Evolutionary conservation across 2,888 invertebrate genomes (phyloP).

Genomic region (Philaethria dido): DNA sequence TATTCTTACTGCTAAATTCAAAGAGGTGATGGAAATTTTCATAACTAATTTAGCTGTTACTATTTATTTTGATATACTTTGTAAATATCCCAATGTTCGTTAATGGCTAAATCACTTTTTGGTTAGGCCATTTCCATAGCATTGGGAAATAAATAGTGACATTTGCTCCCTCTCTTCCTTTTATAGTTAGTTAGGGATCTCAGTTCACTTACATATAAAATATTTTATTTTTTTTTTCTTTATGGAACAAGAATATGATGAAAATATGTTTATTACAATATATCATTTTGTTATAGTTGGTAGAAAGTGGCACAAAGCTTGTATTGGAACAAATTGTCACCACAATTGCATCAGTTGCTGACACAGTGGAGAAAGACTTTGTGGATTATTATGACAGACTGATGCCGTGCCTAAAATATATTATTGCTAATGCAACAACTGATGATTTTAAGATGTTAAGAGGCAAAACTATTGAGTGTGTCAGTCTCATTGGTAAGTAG

Average conservation of each 20-base stretch:
- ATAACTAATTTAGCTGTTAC: neutral
- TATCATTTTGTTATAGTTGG: constrained; percentile 80
- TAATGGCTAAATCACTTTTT: constrained; percentile 65
- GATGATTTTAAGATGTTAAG: constrained; percentile 95
- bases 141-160: constrained; percentile 77
- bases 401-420: constrained; percentile 98
- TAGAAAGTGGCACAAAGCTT: constrained; percentile 96
- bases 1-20: constrained; percentile 95
- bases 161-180: constrained; percentile 72
- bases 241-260: neutral
- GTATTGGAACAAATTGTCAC: constrained; percentile 99
- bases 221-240: neutral
- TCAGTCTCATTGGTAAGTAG: constrained; percentile 94
- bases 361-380: constrained; percentile 98
- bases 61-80: constrained; percentile 8
- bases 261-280: neutral
- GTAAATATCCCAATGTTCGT: constrained; percentile 73
- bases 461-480: constrained; percentile 99
- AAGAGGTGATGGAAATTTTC: constrained; percentile 84
- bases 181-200: constrained; percentile 71
- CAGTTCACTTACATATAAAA: constrained; percentile 69
- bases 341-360: constrained; percentile 98
- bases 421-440: constrained; percentile 96
- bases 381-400: constrained; percentile 95
- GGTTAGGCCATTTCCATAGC: constrained; percentile 77